These are phyloP conservation scores for Leptopilina myrica DNA, from an alignment of 2,888 invertebrate genomes.

Conservation along the genomic window DNA sequence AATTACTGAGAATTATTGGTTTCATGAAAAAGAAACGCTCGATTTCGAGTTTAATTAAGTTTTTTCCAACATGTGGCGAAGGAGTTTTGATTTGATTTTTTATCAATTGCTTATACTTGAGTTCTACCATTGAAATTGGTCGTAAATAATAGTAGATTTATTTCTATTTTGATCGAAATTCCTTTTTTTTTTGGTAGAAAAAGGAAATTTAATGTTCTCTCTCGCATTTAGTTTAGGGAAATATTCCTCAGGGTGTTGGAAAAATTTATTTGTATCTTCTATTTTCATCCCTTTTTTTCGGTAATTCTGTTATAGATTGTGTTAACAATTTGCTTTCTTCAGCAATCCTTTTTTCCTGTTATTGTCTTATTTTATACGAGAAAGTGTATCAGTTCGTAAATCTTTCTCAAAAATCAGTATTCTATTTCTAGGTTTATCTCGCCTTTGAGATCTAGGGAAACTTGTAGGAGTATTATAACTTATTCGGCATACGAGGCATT, in stretches of 20 bases:
- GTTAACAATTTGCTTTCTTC: not conserved
- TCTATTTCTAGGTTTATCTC: constrained; percentile 1
- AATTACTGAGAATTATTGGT: too few species aligned
- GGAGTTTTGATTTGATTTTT: not conserved
- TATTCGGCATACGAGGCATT: not conserved
- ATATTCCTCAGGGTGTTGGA: too few species aligned
- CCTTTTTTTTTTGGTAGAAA: too few species aligned
- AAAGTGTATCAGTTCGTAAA: not conserved
- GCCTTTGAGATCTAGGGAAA: not conserved
- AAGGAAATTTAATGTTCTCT: too few species aligned
- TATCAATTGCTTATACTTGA: not conserved
- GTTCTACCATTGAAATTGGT: not conserved
- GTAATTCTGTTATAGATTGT: not conserved
- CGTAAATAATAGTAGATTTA: not conserved
- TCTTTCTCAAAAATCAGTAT: constrained; percentile 12
- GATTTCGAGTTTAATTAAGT: too few species aligned
- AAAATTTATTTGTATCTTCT: too few species aligned
- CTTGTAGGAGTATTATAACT: not conserved
- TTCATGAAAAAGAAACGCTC: too few species aligned
- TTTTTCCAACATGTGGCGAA: too few species aligned
- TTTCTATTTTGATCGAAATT: not conserved
- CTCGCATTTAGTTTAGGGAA: too few species aligned
- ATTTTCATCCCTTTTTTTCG: too few species aligned
- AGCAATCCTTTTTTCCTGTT: not conserved
- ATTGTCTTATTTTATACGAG: not conserved